A percentile compares a stretch with the other conserved stretches of the same genome.
phyloP scores from a whole-genome alignment of 2,797 vertebrate species.

The Oreochromis grahami region DNA sequence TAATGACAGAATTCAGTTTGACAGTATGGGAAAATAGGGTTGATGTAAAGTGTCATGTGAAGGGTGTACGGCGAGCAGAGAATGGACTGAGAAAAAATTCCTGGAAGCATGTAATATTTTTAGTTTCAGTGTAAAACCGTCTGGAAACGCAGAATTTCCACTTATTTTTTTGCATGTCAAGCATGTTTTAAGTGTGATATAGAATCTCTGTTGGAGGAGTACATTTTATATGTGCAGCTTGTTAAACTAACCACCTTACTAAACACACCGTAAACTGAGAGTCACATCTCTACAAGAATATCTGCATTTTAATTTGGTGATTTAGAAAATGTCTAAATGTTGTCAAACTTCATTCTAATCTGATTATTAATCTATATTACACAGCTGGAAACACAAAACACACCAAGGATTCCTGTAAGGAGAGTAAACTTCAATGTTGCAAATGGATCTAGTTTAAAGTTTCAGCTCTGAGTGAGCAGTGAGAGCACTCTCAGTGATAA shows the following conservation, averaged over 20 bases:
- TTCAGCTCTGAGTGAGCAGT: no score
- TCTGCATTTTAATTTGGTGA: accelerated
- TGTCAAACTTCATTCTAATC: not conserved
- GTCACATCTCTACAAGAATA: accelerated
- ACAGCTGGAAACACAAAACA: not conserved
- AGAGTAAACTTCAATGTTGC: not conserved
- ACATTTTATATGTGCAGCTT: accelerated
- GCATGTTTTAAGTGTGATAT: not conserved
- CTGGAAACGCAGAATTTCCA: not conserved
- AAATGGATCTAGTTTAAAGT: not conserved
- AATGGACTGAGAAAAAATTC: not conserved
- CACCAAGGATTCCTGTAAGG: not conserved
- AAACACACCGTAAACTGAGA: accelerated
- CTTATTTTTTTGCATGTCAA: not conserved
- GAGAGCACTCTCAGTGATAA: no score
- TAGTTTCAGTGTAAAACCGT: not conserved
- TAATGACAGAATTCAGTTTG: not conserved
- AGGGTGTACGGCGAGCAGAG: not conserved
- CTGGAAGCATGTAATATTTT: not conserved
- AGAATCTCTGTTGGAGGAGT: not conserved
- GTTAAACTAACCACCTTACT: not conserved
- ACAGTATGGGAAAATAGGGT: not conserved
- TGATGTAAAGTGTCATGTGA: not conserved
- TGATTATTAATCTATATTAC: not conserved
- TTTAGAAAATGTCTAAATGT: not conserved